A percentile compares a stretch with the other conserved stretches of the same genome.
Evolutionary conservation across 2,888 invertebrate species (phyloP).

Genomic region (Hypomecis punctinalis): DNA sequence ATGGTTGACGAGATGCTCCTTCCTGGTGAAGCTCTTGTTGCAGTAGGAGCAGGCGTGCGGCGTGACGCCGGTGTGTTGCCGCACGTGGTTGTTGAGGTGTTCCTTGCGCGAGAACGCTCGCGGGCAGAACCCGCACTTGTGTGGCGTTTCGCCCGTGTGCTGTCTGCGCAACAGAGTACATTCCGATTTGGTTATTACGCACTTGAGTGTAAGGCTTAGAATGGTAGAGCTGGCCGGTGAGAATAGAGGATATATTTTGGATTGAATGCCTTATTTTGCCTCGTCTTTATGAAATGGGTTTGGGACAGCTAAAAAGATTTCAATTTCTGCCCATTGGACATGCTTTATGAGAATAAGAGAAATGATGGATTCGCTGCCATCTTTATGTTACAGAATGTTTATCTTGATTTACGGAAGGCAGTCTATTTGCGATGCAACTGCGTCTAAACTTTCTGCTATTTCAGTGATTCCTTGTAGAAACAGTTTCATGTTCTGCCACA

Average conservation of each 20-base stretch:
- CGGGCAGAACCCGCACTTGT: conserved; percentile 88
- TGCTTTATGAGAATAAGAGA: too few species aligned
- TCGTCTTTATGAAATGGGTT: too few species aligned
- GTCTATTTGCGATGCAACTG: neutral
- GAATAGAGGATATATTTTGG: too few species aligned
- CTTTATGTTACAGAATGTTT: too few species aligned
- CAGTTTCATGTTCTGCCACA: neutral
- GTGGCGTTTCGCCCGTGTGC: conserved; percentile 93
- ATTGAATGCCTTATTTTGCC: too few species aligned
- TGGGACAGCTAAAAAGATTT: too few species aligned
- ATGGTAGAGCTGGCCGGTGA: neutral
- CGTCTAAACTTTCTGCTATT: too few species aligned
- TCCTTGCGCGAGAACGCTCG: conserved; percentile 90
- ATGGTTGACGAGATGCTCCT: conserved; percentile 90
- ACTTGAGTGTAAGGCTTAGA: conserved; percentile 26
- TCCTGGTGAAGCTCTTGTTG: conserved; percentile 88
- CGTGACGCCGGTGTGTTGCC: conserved; percentile 89
- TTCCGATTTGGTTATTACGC: conserved; percentile 70
- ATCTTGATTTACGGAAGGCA: neutral
- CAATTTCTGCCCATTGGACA: too few species aligned
- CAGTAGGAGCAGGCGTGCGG: conserved; percentile 90
- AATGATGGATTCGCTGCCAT: too few species aligned
- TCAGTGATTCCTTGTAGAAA: neutral
- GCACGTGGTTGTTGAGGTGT: conserved; percentile 94
- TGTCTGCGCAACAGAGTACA: conserved; percentile 86